Conservation (phyloP, 2,888 invertebrate genomes). For the Drosophila koepferae region DNA sequence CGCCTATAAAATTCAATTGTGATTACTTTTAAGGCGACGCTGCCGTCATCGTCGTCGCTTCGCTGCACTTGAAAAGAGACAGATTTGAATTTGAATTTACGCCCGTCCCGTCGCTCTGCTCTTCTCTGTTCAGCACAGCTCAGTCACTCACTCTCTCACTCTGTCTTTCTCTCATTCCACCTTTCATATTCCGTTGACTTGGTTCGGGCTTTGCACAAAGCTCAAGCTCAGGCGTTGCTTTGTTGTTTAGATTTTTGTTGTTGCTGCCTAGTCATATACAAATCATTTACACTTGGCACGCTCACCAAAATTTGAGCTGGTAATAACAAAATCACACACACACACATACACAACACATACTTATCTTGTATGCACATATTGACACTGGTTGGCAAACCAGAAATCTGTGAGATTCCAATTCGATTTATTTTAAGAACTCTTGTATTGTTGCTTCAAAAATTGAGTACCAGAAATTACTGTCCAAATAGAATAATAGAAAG, state of each 20-base stretch:
- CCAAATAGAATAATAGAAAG: not conserved
- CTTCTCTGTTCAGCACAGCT: not conserved
- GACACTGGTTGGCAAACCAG: slow-evolving; percentile 43
- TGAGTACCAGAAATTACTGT: slow-evolving; percentile 15
- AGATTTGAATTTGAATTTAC: slow-evolving; percentile 59
- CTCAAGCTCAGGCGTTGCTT: slow-evolving; percentile 51
- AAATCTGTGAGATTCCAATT: slow-evolving; percentile 39
- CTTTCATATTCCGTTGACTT: slow-evolving; percentile 25
- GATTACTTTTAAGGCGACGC: slow-evolving; percentile 67
- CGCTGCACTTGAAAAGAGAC: slow-evolving; percentile 70
- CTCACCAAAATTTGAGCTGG: slow-evolving; percentile 34
- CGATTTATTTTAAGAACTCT: slow-evolving; percentile 34
- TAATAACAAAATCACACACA: slow-evolving; percentile 14
- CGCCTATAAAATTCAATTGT: slow-evolving; percentile 63
- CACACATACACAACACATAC: not conserved
- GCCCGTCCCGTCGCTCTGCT: slow-evolving; percentile 15
- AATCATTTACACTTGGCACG: slow-evolving; percentile 58
- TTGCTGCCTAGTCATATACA: slow-evolving; percentile 46
- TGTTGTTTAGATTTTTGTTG: slow-evolving; percentile 45
- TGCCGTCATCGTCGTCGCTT: slow-evolving; percentile 49
- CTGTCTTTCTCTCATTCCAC: slow-evolving; percentile 20
- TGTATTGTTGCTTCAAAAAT: not conserved
- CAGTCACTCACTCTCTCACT: slow-evolving; percentile 18
- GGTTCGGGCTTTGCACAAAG: slow-evolving; percentile 48
- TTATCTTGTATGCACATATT: slow-evolving; percentile 32